Evolutionary conservation across 2,888 invertebrate genomes (phyloP).

Genomic region (Drosophila paranaensis): DNA sequence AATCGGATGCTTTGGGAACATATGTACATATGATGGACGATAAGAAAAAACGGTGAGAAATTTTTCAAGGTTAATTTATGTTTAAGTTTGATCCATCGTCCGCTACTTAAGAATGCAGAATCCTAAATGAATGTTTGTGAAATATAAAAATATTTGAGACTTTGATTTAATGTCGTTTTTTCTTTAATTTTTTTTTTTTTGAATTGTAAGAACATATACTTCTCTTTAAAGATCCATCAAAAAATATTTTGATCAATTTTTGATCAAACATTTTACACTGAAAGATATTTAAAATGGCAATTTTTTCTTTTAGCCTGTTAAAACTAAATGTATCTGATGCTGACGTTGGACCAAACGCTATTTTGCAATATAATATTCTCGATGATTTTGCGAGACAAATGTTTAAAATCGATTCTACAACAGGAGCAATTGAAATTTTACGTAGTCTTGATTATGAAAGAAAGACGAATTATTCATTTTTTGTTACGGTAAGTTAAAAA

Average conservation of each 20-base stretch:
- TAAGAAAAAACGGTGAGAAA: slow-evolving; percentile 63
- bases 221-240: not conserved
- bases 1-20: slow-evolving; percentile 90
- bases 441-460: slow-evolving; percentile 93
- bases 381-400: slow-evolving; percentile 91
- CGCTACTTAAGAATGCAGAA: not conserved
- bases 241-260: too few relatives aligned
- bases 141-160: not conserved
- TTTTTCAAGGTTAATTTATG: not conserved
- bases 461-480: slow-evolving; percentile 89
- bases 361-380: slow-evolving; percentile 93
- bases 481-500: slow-evolving; percentile 91
- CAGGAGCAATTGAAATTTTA: slow-evolving; percentile 93
- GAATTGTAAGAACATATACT: not conserved
- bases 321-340: slow-evolving; percentile 93
- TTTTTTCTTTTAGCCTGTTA: slow-evolving; percentile 87
- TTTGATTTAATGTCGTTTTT: too few relatives aligned
- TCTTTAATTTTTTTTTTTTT: too few relatives aligned
- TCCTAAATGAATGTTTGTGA: not conserved
- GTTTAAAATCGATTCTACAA: slow-evolving; percentile 94
- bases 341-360: slow-evolving; percentile 94
- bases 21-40: slow-evolving; percentile 86
- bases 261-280: too few relatives aligned
- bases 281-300: not conserved
- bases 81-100: too few relatives aligned